A percentile compares a stretch with the other conserved stretches of the same genome.
Conservation (phyloP, 1,140 invertebrate genomes). For the Drosophila biarmipes region DNA sequence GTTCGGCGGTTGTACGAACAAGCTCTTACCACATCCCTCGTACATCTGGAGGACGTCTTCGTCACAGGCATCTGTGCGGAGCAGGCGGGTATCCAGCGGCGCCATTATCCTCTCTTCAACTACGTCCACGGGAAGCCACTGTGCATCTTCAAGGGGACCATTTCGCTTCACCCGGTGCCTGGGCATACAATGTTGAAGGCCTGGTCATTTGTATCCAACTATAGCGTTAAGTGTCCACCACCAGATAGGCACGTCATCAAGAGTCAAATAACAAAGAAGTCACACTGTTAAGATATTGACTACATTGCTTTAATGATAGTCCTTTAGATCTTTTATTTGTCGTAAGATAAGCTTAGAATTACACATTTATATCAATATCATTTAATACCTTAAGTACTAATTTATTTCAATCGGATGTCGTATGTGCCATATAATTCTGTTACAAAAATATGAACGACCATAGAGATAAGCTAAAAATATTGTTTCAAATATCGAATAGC, state of each 20-base stretch:
- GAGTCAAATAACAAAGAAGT: neutral
- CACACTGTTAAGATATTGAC: neutral
- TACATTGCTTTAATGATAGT: neutral
- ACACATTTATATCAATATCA: conserved; percentile 32
- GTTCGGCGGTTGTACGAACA: conserved; percentile 88
- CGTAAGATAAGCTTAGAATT: conserved; percentile 15
- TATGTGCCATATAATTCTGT: neutral
- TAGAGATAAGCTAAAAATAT: neutral
- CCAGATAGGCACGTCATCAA: conserved; percentile 19
- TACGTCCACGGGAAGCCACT: conserved; percentile 42
- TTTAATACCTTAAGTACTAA: neutral
- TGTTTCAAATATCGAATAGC: neutral
- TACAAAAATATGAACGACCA: neutral
- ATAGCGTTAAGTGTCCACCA: conserved; percentile 59
- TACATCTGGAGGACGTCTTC: conserved; percentile 95
- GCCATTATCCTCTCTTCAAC: conserved; percentile 67
- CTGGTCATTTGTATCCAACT: conserved; percentile 69
- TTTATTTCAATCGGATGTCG: neutral
- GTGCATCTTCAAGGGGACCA: conserved; percentile 68
- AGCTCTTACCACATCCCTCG: conserved; percentile 88
- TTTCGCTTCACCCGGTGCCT: conserved; percentile 54
- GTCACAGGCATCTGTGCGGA: conserved; percentile 88
- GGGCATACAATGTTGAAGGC: conserved; percentile 64
- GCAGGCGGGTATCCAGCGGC: conserved; percentile 47
- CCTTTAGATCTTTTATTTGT: conserved; percentile 21